Base-by-base conservation (phyloP, 1,140 invertebrate genomes). In the Ceratosolen solmsi region DNA sequence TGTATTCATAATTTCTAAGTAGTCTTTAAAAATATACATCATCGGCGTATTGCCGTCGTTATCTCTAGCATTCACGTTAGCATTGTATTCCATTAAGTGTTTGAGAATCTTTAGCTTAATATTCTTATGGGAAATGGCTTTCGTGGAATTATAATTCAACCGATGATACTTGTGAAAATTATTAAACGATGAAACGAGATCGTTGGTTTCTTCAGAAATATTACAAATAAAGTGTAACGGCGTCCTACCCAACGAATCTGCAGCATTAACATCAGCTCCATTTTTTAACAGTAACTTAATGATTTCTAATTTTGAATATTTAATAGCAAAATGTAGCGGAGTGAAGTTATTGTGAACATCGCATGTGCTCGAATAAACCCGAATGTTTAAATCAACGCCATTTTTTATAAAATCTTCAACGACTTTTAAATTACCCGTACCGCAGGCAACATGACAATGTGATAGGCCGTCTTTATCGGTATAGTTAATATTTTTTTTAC, bases 281-380 rank as follows among this genome's bases (percentile, higher is more conserved):
- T 46, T 41, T n/a, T 46, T 25, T 22, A 71, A 27, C 20, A 71
- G 38, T 25, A 71, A 71, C 2, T 25, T 15, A 22, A 71, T 36
- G 7, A 71, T 49, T 15, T 71, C 8, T 3, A 25, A 5, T 8
- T 46, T 41, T 22, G 7, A 25, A 56, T 73, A 33, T 7, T 25
- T 33, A 11, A 73, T 25, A 20, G 71, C 71, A 22, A 73, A 73
- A 73, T 73, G 71, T 17, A 73, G 22, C 25, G 49, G 46, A 11
- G 71, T 54, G 22, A 73, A 73, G n/a, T 56, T 56, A 25, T 56
- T 56, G 17, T 15, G n/a, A 13, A 8, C 54, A 22, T 56, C 54
- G n/a, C 17, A 15, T 22, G 8, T 56, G n/a, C 5, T 25, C 15
- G 54, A 56, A 8, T 56, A 3, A 22, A 56, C 4, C 3, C 17